These are phyloP conservation scores for Mastomys coucha DNA, from an alignment of 2,113 vertebrate species.

Conservation along the genomic window DNA sequence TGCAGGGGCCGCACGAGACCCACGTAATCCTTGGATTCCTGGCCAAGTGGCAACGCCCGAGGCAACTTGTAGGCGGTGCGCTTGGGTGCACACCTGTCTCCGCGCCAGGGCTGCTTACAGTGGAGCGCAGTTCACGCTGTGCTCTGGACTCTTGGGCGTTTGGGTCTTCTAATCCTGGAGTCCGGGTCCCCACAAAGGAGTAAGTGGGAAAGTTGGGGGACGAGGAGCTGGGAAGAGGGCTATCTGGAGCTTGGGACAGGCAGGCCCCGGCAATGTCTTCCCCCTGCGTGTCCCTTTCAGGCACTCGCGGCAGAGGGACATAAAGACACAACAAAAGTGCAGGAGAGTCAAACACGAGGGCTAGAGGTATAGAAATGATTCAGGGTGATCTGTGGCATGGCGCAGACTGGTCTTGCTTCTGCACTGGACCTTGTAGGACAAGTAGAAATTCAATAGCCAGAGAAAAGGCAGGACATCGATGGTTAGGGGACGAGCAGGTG, in stretches of 20 bases:
- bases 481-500: too few species aligned
- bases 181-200: rapidly evolving
- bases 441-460: not conserved
- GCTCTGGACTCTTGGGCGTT: not conserved
- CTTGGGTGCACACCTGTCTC: not conserved
- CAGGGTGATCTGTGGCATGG: not conserved
- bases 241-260: too few species aligned
- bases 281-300: too few species aligned
- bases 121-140: not conserved
- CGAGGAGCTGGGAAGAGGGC: not conserved
- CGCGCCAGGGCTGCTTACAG: rapidly evolving
- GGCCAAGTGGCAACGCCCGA: not conserved
- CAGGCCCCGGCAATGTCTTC: rapidly evolving
- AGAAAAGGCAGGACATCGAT: not conserved
- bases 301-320: rapidly evolving
- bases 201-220: not conserved
- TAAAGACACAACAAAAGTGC: not conserved
- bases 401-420: not conserved
- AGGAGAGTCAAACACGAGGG: not conserved
- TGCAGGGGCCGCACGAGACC: too few species aligned
- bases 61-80: not conserved
- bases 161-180: not conserved
- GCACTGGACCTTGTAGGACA: not conserved
- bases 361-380: not conserved
- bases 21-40: not conserved